Conservation (phyloP, 2,888 invertebrate species). For the Lumbricus terrestris region DNA sequence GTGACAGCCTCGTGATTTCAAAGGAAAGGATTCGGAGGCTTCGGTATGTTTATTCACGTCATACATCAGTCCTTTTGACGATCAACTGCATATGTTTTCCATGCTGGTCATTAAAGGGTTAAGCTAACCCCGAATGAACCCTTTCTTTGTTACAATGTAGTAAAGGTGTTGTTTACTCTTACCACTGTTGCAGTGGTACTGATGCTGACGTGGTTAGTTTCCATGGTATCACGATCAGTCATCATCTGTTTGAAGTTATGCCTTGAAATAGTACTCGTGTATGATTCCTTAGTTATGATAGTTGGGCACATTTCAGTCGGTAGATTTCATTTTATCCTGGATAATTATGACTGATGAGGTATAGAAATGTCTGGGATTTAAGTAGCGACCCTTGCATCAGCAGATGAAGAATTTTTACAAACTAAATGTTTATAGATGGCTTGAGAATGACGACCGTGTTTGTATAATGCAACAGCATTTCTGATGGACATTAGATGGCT, state of each 20-base stretch:
- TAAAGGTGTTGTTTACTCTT: background rate
- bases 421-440: background rate
- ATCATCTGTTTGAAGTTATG: background rate
- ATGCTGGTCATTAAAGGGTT: no score
- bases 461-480: background rate
- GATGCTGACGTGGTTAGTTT: background rate
- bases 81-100: no score
- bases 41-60: constrained; percentile 53
- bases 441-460: background rate
- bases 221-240: background rate
- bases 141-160: background rate
- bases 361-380: no score
- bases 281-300: background rate
- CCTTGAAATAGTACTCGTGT: background rate
- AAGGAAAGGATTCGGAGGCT: constrained; percentile 83
- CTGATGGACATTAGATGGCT: background rate
- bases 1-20: constrained; percentile 81
- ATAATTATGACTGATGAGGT: background rate
- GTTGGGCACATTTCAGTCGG: background rate
- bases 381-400: background rate
- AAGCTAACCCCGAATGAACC: background rate
- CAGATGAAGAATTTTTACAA: background rate
- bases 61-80: no score
- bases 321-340: background rate
- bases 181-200: background rate